Percentiles rank a stretch among this genome's conserved stretches.
Evolutionary conservation across 2,888 invertebrate genomes (phyloP).

Genomic region (Xestia c-nigrum): DNA sequence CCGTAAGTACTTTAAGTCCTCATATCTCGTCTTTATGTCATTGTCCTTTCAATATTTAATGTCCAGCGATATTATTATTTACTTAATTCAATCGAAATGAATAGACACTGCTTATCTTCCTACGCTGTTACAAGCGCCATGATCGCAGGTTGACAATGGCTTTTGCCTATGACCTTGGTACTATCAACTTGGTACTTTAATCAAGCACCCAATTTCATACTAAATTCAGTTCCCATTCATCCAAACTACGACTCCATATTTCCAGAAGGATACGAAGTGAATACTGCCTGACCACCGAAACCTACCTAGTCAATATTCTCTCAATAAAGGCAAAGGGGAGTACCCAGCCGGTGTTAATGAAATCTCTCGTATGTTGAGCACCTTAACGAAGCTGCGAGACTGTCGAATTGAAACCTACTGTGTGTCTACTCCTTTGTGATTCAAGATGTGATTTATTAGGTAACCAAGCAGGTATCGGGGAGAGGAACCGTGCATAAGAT

Average conservation of each 20-base stretch:
- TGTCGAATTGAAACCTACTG: slow-evolving; percentile 10
- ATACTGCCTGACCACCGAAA: slow-evolving; percentile 11
- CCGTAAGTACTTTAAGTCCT: too few species aligned
- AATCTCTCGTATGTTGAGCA: slow-evolving; percentile 33
- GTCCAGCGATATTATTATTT: too few species aligned
- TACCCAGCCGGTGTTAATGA: slow-evolving; percentile 39
- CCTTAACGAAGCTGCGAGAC: slow-evolving; percentile 49
- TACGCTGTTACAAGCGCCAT: too few species aligned
- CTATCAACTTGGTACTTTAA: too few species aligned
- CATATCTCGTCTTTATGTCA: too few species aligned
- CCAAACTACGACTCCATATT: background rate
- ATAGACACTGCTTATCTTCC: too few species aligned
- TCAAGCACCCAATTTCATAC: background rate
- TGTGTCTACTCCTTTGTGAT: slow-evolving; percentile 43
- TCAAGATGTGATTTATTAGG: slow-evolving; percentile 25
- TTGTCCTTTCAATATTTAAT: too few species aligned
- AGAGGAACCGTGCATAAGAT: background rate
- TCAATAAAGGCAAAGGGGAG: slow-evolving; percentile 26
- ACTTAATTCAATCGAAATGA: too few species aligned
- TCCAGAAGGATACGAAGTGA: background rate
- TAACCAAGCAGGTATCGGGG: background rate
- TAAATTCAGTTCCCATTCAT: background rate
- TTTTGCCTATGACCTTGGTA: too few species aligned
- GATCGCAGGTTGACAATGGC: too few species aligned
- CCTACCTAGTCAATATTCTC: slow-evolving; percentile 29